Percentiles rank a stretch among this genome's conserved stretches.
These are phyloP conservation scores for Ichneumoninae sp. DNA, from an alignment of 2,888 invertebrate species.

Conservation along the genomic window DNA sequence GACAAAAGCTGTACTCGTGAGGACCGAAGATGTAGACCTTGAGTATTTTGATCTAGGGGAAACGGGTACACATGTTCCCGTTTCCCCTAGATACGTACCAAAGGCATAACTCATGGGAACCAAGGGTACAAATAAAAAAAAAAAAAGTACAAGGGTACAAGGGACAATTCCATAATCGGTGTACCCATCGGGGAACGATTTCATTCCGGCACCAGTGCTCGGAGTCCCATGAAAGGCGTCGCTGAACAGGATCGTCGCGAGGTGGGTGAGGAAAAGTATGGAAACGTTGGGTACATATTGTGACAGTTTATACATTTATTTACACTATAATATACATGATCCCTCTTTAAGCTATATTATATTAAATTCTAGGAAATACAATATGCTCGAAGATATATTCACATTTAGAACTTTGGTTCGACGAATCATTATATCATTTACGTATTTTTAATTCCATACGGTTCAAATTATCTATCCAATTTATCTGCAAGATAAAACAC, in stretches of 20 bases:
- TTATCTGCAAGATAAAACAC: slow-evolving; percentile 23
- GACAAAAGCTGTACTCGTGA: no score
- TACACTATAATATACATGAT: slow-evolving; percentile 83
- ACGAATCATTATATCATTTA: slow-evolving; percentile 35
- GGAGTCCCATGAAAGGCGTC: slow-evolving; percentile 25
- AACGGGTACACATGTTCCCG: no score
- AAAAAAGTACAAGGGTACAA: no score
- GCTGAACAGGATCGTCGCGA: slow-evolving; percentile 10
- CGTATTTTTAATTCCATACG: slow-evolving; percentile 32
- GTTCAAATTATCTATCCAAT: slow-evolving; percentile 39
- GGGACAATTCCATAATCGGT: slow-evolving; percentile 45
- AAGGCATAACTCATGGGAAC: no score
- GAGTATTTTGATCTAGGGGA: no score
- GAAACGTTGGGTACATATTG: slow-evolving; percentile 24
- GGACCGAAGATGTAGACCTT: no score
- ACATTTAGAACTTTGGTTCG: slow-evolving; percentile 50
- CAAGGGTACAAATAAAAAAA: no score
- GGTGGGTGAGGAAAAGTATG: slow-evolving; percentile 16
- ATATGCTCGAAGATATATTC: slow-evolving; percentile 52
- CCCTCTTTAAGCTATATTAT: slow-evolving; percentile 65
- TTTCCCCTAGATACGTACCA: no score
- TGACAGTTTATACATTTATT: slow-evolving; percentile 82
- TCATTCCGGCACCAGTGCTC: neutral
- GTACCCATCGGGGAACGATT: neutral
- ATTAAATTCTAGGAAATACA: slow-evolving; percentile 66